These are phyloP conservation scores for Clarias macrocephalus DNA, from an alignment of 2,113 vertebrate species.

Conservation along the genomic window DNA sequence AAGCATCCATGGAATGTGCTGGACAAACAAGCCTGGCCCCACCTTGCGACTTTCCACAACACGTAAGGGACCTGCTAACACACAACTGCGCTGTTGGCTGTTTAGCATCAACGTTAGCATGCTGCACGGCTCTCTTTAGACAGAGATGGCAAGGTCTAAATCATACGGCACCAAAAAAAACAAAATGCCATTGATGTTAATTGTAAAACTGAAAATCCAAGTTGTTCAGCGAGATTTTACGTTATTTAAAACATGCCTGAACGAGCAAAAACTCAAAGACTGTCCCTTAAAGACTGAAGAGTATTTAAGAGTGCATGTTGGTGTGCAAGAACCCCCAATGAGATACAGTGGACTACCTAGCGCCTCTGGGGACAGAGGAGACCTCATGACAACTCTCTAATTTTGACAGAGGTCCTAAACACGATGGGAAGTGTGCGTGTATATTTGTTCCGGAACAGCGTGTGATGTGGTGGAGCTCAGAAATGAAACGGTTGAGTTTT, in stretches of 20 bases:
- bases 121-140: background rate
- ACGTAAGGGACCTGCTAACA: too few relatives aligned
- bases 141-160: background rate
- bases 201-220: background rate
- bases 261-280: background rate
- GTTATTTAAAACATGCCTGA: background rate
- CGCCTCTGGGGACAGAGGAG: too few relatives aligned
- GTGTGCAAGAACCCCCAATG: background rate
- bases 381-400: constrained; percentile 11
- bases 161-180: background rate
- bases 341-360: background rate
- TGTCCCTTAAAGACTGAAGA: background rate
- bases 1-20: too few relatives aligned
- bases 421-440: background rate
- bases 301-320: constrained; percentile 28
- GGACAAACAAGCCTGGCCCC: too few relatives aligned
- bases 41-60: too few relatives aligned
- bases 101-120: background rate
- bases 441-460: constrained; percentile 25
- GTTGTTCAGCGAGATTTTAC: background rate
- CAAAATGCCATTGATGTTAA: too few relatives aligned
- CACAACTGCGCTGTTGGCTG: background rate
- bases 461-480: constrained; percentile 27
- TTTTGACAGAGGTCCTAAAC: constrained; percentile 24
- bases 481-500: constrained; percentile 10